A percentile compares a stretch with the other conserved stretches of the same genome.
These are phyloP conservation scores for Lumbricus terrestris DNA, from an alignment of 2,888 invertebrate species.

Conservation along the genomic window DNA sequence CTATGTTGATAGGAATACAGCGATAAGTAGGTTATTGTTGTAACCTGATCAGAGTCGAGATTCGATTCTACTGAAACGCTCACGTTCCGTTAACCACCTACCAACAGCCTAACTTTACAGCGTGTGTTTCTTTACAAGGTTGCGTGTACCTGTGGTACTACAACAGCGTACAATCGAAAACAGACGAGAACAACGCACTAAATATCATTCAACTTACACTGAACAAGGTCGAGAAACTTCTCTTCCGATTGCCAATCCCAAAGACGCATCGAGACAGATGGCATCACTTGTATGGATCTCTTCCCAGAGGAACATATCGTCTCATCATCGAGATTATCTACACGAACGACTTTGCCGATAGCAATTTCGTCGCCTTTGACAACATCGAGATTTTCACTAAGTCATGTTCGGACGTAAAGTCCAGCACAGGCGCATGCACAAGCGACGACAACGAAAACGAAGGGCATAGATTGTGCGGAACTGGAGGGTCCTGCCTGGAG, in stretches of 20 bases:
- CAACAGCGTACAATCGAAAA: neutral
- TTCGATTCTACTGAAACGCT: too few species aligned
- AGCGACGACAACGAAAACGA: neutral
- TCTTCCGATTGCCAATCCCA: neutral
- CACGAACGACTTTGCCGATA: neutral
- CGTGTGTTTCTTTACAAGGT: too few species aligned
- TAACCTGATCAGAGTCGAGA: too few species aligned
- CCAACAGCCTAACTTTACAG: too few species aligned
- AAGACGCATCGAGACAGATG: neutral
- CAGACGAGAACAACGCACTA: neutral
- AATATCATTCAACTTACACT: neutral
- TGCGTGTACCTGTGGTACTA: neutral
- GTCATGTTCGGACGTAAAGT: neutral
- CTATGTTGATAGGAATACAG: too few species aligned
- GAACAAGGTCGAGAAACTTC: neutral
- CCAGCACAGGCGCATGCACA: neutral
- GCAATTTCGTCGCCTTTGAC: neutral
- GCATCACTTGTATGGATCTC: neutral
- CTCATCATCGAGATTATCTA: neutral
- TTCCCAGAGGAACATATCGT: neutral
- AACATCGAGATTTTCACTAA: conserved; percentile 5
- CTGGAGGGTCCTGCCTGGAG: neutral
- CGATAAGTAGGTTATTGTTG: too few species aligned
- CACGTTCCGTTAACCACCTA: too few species aligned
- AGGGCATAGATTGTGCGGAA: neutral